Evolutionary conservation across 2,797 vertebrate species (phyloP), one percentile per base, ranked within the genome.

Genomic region (Miichthys miiuy): DNA sequence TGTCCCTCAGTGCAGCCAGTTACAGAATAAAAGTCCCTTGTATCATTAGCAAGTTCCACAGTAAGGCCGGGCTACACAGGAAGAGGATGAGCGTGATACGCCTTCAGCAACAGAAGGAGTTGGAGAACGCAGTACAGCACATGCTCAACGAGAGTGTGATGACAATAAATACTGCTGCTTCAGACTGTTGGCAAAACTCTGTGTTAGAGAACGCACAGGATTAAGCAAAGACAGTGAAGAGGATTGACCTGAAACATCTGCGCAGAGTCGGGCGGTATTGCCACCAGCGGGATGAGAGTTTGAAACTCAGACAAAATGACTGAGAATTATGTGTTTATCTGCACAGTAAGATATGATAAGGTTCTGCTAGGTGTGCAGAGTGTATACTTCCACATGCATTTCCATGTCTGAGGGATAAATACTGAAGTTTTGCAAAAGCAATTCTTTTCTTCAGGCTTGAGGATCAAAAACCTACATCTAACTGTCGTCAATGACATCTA

Each of bases 1-100:
- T 89, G 91, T 87, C 89, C 88, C 85, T 89, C 67, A 81, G 79
- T 75, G 66, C 72, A 80, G 76, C 75, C 83, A 48, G 75, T 83
- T 79, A 82, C 84, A 48, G 54, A 85, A 83, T 54, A 63, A 70
- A 82, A 83, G 84, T 72, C 79, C 65, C 67, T 61, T 17, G 71
- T 69, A 84, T 87, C 81, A 86, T 88, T 86, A 88, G 72, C 54
- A 65, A 72, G 38, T 72, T 83, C 79, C 60, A 86, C 69, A 87
- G 81, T 41, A 23, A 67, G 77, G 68, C 72, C 46, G 4, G 57
- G 27, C 56, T 23, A 58, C 62, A 54, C 47, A 69, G 16, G 67
- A 46, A 47, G 66, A 62, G 77, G 74, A 77, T 12, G 60, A 71
- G 23, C 18, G 18, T 2, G 14, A 63, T 44, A 4, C 1, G 41